Conservation (phyloP, 2,113 vertebrate genomes). For the Meles meles region DNA sequence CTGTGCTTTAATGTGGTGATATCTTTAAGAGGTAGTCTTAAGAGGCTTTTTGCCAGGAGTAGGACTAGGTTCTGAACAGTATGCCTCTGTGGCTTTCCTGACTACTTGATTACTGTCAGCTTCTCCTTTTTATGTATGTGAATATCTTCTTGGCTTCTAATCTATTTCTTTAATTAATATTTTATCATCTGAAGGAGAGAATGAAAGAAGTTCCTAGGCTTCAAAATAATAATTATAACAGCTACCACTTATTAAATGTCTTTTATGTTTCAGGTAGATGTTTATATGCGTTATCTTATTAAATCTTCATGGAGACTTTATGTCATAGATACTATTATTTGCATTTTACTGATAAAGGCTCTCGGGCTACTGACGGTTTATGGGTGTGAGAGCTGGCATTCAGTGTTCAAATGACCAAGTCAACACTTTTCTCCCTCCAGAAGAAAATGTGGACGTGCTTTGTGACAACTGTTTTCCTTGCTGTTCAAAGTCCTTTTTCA, state of each 20-base stretch:
- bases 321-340: neutral
- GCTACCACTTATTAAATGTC: neutral
- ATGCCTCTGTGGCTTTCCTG: neutral
- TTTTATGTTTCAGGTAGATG: conserved; percentile 15
- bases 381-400: neutral
- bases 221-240: conserved; percentile 33
- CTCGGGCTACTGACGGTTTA: neutral
- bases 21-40: neutral
- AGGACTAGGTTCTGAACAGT: neutral
- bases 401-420: neutral
- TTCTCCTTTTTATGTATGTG: conserved; percentile 3
- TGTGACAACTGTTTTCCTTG: neutral
- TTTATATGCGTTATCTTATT: neutral
- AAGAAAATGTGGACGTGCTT: neutral
- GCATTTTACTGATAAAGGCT: neutral
- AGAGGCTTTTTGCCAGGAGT: neutral
- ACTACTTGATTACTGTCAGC: conserved; percentile 14
- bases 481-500: conserved; percentile 22
- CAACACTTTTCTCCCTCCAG: neutral
- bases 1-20: neutral
- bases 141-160: conserved; percentile 9
- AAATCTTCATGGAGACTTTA: neutral
- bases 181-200: neutral
- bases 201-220: neutral
- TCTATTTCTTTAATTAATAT: conserved; percentile 49